Base-by-base conservation (phyloP, 1,140 invertebrate species). In the Hetaerina americana region DNA sequence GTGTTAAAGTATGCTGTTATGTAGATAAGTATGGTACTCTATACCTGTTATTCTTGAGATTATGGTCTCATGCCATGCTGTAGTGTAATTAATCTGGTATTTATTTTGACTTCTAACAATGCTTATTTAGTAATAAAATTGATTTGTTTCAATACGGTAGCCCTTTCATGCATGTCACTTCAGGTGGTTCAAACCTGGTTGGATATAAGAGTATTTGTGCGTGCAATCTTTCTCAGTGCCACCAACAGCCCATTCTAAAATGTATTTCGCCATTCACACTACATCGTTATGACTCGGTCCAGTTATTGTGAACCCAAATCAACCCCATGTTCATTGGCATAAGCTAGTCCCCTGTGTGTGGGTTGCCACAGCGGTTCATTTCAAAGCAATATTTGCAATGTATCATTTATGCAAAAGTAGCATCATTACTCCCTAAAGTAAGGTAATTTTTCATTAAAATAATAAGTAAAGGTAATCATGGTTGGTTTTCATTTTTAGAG, bases 211-310 rank as follows among this genome's bases (percentile, higher is more conserved):
- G 68, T 69, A 27, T 68, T 68, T 68, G 26, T 69, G n/a, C 28
- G 68, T 69, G 68, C 68, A 69, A 69, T 69, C 40, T 57, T 69
- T 69, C n/a, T n/a, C 68, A 69, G 26, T 69, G 26, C 68, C 68
- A 69, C 68, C 68, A 69, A 27, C 22, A 69, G 68, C 68, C 68
- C 68, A 69, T 69, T 69, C 26, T 69, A 28, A 27, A 66, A n/a
- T 26, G 28, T n/a, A 26, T 68, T 24, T 67, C 22, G 12, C 26
- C 28, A 8, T 27, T 69, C 26, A 27, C 40, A n/a, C 15, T 57
- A n/a, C 40, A n/a, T 57, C 40, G 40, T 1, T 1, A 57, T 57
- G 31, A 15, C 40, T 5, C 2, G 40, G 68, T 69, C 68, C 68
- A 69, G 68, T 27, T 27, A 69, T 27, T 25, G 26, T 69, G 28